Base-by-base conservation (phyloP, 2,888 invertebrate species). In the Clistopyga incitator region DNA sequence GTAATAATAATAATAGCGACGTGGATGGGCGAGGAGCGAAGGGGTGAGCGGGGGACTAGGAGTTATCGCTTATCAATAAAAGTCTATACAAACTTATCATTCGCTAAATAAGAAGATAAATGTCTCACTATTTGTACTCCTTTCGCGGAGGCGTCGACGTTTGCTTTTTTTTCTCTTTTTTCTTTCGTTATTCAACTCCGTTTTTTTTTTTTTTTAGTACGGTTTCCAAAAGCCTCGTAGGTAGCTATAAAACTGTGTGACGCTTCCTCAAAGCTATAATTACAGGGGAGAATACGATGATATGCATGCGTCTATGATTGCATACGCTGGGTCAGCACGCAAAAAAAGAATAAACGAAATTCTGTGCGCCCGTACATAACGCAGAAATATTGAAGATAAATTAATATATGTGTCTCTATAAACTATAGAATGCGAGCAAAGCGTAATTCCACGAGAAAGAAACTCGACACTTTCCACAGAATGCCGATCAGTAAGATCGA, bases 341-440 rank as follows among this genome's bases (percentile, higher is more conserved):
- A 64, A 68, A 71, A 78, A 67, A 59, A 56, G 75, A 75, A 76
- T 45, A 64, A 65, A 72, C 72, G 50, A 54, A 61, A 72, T 61
- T 75, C n/a, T 70, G 59, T 23, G 47, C 38, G 45, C n/a, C 11
- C 47, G 59, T 74, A 61, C 45, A 38, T 56, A 42, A 61, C 29
- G 54, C 61, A 42, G 54, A 70, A 64, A 70, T 70, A 70, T 70
- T 70, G 75, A 64, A 20, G 68, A 75, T 84, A 78, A 76, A 83
- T 83, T 38, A 80, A 83, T 76, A 72, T 71, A 78, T 29, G 68
- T 77, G 25, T 67, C 56, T 79, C 76, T 84, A 77, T 42, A 56
- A 78, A 79, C 75, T 59, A 75, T 78, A 85, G 81, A 84, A 81
- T 82, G 84, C 84, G 81, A 85, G 84, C 70, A 84, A 82, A 85